These are phyloP conservation scores for Gavialis gangeticus DNA, from an alignment of 2,113 vertebrate species.

Conservation along the genomic window DNA sequence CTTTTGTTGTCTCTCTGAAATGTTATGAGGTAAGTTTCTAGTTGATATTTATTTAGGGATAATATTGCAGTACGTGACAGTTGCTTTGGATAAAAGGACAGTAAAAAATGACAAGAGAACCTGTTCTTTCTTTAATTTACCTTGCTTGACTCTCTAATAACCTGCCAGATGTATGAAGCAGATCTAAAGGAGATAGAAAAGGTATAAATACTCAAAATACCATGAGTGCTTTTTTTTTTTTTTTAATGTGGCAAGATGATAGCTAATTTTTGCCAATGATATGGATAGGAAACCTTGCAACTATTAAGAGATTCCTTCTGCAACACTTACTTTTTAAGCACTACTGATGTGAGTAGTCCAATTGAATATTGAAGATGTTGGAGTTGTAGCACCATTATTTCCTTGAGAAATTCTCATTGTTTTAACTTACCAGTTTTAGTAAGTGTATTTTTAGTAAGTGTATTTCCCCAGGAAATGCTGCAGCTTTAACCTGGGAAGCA, in stretches of 20 bases:
- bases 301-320: background rate
- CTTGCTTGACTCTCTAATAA: conserved; percentile 12
- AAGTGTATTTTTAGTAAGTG: background rate
- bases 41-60: background rate
- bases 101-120: background rate
- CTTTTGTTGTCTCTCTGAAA: background rate
- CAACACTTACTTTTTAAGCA: background rate
- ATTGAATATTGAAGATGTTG: background rate
- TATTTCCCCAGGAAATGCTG: background rate
- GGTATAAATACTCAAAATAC: conserved; percentile 5
- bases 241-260: background rate
- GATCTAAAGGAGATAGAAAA: background rate
- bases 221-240: background rate
- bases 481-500: background rate
- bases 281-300: background rate
- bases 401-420: background rate
- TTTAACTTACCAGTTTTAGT: background rate
- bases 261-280: background rate
- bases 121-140: background rate
- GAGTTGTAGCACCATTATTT: background rate
- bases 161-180: conserved; percentile 23
- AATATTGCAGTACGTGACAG: conserved; percentile 5
- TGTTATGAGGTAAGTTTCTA: conserved; percentile 17
- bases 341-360: background rate
- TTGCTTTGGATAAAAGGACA: background rate